These are phyloP conservation scores for Corapipo altera DNA, from an alignment of 2,113 vertebrate species.

Conservation along the genomic window DNA sequence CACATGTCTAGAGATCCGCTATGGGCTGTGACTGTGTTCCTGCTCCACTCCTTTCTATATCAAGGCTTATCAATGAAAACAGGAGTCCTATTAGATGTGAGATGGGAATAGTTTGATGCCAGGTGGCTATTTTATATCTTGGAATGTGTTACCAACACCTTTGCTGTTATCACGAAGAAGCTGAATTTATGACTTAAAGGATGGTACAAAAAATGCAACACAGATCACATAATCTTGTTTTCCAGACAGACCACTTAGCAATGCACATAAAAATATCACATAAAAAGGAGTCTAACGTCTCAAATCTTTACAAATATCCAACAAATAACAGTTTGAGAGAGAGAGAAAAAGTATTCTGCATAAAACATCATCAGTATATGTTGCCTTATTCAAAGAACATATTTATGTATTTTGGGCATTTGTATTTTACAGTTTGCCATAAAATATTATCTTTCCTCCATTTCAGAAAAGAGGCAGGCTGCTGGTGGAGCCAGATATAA, in stretches of 20 bases:
- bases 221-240: slow-evolving; percentile 9
- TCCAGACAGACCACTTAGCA: neutral
- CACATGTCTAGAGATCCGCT: neutral
- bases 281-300: neutral
- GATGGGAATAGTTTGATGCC: neutral
- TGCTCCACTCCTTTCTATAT: neutral
- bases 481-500: neutral
- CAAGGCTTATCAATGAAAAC: neutral
- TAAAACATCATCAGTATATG: neutral
- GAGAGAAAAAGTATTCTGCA: neutral
- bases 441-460: neutral
- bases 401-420: slow-evolving; percentile 6
- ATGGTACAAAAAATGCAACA: neutral
- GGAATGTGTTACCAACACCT: neutral
- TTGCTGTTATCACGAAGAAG: neutral
- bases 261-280: slow-evolving; percentile 9
- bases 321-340: neutral
- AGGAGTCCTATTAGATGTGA: neutral
- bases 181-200: neutral
- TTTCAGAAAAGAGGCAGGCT: neutral
- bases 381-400: neutral
- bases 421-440: neutral
- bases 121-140: neutral
- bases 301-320: slow-evolving; percentile 13
- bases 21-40: neutral